Percentiles rank a stretch among this genome's conserved stretches.
Conservation (phyloP, 2,888 invertebrate species). For the Trissolcus japonicus region DNA sequence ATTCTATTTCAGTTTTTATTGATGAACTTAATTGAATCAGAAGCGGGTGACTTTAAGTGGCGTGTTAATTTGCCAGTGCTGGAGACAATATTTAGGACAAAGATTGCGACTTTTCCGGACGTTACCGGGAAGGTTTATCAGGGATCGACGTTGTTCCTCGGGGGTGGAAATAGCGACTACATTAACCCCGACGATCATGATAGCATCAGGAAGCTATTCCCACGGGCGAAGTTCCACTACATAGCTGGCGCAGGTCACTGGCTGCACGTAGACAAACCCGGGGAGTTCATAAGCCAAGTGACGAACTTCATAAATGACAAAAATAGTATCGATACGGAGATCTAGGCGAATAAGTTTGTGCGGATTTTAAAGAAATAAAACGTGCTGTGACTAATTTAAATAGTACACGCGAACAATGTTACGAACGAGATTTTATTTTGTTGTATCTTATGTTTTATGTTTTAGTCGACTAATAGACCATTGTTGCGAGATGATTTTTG, state of each 20-base stretch:
- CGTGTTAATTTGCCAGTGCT: conserved; percentile 87
- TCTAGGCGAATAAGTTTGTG: conserved; percentile 19
- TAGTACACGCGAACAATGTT: not conserved
- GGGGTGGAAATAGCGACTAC: conserved; percentile 89
- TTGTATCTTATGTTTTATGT: conserved; percentile 20
- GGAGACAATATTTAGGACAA: conserved; percentile 80
- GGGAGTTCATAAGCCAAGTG: conserved; percentile 83
- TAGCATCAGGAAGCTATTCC: conserved; percentile 84
- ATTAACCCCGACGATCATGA: conserved; percentile 81
- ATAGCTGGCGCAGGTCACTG: conserved; percentile 93
- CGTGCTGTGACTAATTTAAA: conserved; percentile 47
- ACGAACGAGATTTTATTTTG: conserved; percentile 24
- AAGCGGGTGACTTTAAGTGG: conserved; percentile 84
- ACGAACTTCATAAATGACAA: conserved; percentile 80
- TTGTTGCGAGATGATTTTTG: conserved; percentile 8
- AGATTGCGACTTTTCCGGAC: conserved; percentile 83
- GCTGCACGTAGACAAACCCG: conserved; percentile 94
- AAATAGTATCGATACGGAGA: conserved; percentile 19
- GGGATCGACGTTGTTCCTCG: conserved; percentile 89
- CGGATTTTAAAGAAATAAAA: conserved; percentile 18
- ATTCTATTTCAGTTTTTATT: conserved; percentile 82
- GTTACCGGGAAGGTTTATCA: conserved; percentile 74
- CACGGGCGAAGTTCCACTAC: conserved; percentile 82
- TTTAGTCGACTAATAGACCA: conserved; percentile 27
- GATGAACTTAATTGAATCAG: conserved; percentile 87